A percentile compares a stretch with the other conserved stretches of the same genome.
Evolutionary conservation across 2,797 vertebrate species (phyloP).

Genomic region (Setipinna tenuifilis): DNA sequence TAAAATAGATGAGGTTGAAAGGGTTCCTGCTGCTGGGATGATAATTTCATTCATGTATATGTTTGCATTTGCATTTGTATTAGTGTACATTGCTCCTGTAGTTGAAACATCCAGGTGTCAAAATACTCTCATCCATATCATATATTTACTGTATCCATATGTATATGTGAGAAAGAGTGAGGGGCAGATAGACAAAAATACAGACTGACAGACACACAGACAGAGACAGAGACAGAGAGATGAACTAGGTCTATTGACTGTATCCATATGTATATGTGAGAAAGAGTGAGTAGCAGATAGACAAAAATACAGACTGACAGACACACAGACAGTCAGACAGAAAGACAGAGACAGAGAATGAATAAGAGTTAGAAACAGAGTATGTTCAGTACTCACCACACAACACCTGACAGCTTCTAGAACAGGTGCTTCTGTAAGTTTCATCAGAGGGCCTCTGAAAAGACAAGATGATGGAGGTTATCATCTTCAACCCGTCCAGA

Average conservation of each 20-base stretch:
- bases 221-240: no score
- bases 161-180: no score
- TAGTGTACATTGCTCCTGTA: no score
- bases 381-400: not conserved
- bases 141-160: no score
- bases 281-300: no score
- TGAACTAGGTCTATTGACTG: no score
- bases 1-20: not conserved
- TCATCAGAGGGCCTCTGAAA: not conserved
- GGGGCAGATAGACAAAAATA: not conserved
- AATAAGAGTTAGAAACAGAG: not conserved
- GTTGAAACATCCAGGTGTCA: no score
- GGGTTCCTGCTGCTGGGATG: not conserved
- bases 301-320: no score
- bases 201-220: not conserved
- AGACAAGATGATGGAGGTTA: no score
- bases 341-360: not conserved
- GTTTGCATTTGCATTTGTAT: not conserved
- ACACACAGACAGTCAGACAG: not conserved
- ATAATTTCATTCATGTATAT: not conserved
- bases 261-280: no score
- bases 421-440: not conserved
- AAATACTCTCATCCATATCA: no score
- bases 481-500: not conserved
- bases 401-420: not conserved